These are phyloP conservation scores for Enteromius fasciolatus DNA, from an alignment of 2,797 vertebrate species.

Conservation along the genomic window DNA sequence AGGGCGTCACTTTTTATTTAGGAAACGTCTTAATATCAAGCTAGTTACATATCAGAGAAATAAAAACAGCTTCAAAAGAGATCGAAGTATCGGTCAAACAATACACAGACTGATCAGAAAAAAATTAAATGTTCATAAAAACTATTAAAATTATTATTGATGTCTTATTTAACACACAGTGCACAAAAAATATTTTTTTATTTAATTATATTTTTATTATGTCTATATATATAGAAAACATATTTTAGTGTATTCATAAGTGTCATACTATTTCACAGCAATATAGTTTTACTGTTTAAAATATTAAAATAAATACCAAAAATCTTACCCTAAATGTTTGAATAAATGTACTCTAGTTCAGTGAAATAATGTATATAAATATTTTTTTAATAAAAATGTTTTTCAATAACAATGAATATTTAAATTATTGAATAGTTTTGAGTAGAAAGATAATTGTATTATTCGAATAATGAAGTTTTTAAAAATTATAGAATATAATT, in stretches of 20 bases:
- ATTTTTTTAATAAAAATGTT: neutral
- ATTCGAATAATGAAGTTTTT: neutral
- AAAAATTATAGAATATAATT: neutral
- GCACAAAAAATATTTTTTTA: neutral
- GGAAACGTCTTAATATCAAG: neutral
- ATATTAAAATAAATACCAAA: no score
- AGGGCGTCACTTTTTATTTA: neutral
- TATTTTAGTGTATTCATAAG: no score
- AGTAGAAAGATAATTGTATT: neutral
- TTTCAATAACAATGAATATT: neutral
- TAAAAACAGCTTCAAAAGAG: neutral
- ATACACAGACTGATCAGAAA: neutral
- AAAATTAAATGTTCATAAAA: neutral
- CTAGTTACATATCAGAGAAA: neutral
- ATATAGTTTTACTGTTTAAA: neutral
- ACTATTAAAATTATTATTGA: neutral
- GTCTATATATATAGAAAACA: neutral
- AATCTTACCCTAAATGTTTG: neutral
- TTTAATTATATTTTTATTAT: neutral
- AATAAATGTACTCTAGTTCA: neutral
- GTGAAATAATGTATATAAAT: neutral
- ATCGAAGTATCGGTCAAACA: neutral
- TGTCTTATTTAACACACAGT: neutral
- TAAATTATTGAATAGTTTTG: neutral
- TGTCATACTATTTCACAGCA: neutral